These are phyloP conservation scores for Aphelenchoides bicaudatus DNA, from an alignment of 2,888 invertebrate species.

Conservation along the genomic window DNA sequence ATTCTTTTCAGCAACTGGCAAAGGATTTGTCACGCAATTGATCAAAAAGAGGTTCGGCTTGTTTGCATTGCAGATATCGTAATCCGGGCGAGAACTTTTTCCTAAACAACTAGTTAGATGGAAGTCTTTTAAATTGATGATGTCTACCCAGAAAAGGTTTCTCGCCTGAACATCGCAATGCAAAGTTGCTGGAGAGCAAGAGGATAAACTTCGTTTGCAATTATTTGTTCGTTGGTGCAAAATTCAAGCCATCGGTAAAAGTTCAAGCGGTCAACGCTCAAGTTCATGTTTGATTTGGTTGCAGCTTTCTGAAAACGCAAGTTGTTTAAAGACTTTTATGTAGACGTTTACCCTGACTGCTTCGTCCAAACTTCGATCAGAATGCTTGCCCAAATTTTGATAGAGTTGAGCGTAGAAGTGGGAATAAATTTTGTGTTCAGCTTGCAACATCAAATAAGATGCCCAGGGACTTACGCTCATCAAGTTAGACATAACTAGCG, in stretches of 20 bases:
- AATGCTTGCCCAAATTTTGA: slow-evolving; percentile 32
- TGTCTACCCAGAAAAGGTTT: background rate
- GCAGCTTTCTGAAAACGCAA: slow-evolving; percentile 48
- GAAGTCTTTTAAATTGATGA: background rate
- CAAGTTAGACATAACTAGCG: slow-evolving; percentile 39
- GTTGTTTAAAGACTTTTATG: background rate
- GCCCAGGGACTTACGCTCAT: slow-evolving; percentile 43
- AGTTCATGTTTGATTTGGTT: slow-evolving; percentile 40
- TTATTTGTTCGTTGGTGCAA: background rate
- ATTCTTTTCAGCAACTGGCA: slow-evolving; percentile 24
- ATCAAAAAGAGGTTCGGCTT: slow-evolving; percentile 27
- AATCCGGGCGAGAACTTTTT: slow-evolving; percentile 35
- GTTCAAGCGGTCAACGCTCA: slow-evolving; percentile 41
- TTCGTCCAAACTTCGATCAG: slow-evolving; percentile 30
- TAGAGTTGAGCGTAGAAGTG: slow-evolving; percentile 43
- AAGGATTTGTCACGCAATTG: slow-evolving; percentile 23
- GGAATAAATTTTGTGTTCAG: slow-evolving; percentile 38
- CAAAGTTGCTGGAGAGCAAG: slow-evolving; percentile 48
- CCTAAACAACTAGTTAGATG: slow-evolving; percentile 27
- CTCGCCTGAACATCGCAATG: slow-evolving; percentile 31
- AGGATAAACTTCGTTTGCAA: slow-evolving; percentile 36
- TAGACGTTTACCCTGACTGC: slow-evolving; percentile 20
- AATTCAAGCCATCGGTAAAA: slow-evolving; percentile 48
- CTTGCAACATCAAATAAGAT: slow-evolving; percentile 44
- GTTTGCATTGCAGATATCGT: slow-evolving; percentile 23